Percentiles rank a stretch among this genome's conserved stretches.
phyloP scores from a whole-genome alignment of 2,888 invertebrate species.

The Ochropleura leucogaster region DNA sequence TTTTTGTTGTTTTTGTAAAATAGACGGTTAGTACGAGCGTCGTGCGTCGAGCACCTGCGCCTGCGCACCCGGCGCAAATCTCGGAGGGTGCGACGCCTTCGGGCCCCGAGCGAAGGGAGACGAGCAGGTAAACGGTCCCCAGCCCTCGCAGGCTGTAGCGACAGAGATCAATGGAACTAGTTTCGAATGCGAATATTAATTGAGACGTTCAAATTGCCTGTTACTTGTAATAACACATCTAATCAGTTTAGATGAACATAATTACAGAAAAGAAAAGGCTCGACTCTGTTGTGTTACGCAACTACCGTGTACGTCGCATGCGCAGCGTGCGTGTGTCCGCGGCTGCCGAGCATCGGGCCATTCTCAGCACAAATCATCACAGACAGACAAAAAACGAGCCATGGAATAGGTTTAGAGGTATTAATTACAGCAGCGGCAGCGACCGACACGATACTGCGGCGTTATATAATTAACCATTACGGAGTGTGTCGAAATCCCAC shows the following conservation, averaged over 20 bases:
- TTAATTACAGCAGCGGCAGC: slow-evolving; percentile 77
- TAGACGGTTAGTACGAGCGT: slow-evolving; percentile 80
- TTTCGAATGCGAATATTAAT: slow-evolving; percentile 64
- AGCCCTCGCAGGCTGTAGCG: slow-evolving; percentile 62
- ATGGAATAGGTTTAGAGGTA: slow-evolving; percentile 77
- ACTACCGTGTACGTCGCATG: slow-evolving; percentile 70
- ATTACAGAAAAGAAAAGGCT: slow-evolving; percentile 69
- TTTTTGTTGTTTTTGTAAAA: slow-evolving; percentile 80
- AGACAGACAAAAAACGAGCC: slow-evolving; percentile 79
- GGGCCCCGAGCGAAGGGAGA: slow-evolving; percentile 70
- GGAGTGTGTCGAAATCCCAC: slow-evolving; percentile 73
- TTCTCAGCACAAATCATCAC: slow-evolving; percentile 81
- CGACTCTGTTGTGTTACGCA: slow-evolving; percentile 70
- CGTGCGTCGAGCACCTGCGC: slow-evolving; percentile 87
- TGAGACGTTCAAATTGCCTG: slow-evolving; percentile 32
- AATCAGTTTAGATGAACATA: slow-evolving; percentile 69
- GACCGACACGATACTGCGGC: slow-evolving; percentile 73
- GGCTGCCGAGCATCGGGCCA: slow-evolving; percentile 57
- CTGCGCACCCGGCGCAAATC: slow-evolving; percentile 86
- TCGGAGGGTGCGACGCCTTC: slow-evolving; percentile 83
- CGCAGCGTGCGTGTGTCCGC: slow-evolving; percentile 65
- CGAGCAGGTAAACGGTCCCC: slow-evolving; percentile 86
- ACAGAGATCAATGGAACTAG: slow-evolving; percentile 73
- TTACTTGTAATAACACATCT: slow-evolving; percentile 41
- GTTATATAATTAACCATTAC: slow-evolving; percentile 79